Conservation (phyloP, 2,888 invertebrate species). For the Steinernema carpocapsae region DNA sequence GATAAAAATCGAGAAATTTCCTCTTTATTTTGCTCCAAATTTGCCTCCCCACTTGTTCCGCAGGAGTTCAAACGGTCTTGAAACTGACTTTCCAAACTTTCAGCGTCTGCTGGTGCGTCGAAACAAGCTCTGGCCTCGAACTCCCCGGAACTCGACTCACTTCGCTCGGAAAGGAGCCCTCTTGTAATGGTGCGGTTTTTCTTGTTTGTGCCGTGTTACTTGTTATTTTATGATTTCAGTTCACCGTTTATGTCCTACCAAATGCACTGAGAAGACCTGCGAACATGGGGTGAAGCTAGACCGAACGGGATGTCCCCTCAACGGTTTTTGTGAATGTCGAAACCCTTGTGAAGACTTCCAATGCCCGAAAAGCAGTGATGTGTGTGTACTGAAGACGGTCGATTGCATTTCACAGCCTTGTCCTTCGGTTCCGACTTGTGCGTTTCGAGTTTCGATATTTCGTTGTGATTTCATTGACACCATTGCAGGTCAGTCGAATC, state of each 20-base stretch:
- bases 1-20: too few relatives aligned
- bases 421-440: constrained; percentile 50
- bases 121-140: constrained; percentile 40
- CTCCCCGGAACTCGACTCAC: constrained; percentile 42
- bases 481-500: constrained; percentile 42
- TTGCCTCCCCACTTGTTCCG: too few relatives aligned
- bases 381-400: constrained; percentile 47
- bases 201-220: neutral
- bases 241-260: constrained; percentile 46
- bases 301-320: constrained; percentile 50
- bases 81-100: too few relatives aligned
- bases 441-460: neutral
- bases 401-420: constrained; percentile 46
- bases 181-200: constrained; percentile 46
- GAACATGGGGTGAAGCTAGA: constrained; percentile 52
- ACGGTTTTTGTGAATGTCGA: constrained; percentile 53
- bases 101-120: constrained; percentile 43
- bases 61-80: too few relatives aligned
- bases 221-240: constrained; percentile 39
- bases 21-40: too few relatives aligned
- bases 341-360: constrained; percentile 53
- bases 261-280: constrained; percentile 43
- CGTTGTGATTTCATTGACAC: neutral
- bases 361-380: constrained; percentile 44
- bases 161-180: constrained; percentile 42